Evolutionary conservation across 2,797 vertebrate genomes (phyloP).

Genomic region (Lagodon rhomboides): DNA sequence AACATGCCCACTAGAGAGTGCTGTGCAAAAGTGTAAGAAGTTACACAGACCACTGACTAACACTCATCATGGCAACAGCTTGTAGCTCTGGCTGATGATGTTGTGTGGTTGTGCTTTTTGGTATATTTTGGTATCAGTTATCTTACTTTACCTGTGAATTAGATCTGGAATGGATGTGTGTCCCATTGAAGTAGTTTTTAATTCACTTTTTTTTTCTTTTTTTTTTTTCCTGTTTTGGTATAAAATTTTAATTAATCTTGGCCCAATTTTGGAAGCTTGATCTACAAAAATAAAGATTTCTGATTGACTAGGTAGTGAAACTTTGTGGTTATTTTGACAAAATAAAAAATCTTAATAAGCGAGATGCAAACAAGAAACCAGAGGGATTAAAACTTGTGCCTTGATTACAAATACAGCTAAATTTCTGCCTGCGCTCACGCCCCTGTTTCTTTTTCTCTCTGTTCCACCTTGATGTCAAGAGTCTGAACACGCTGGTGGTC

Average conservation of each 20-base stretch:
- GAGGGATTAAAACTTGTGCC: background rate
- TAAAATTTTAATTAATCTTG: slow-evolving; percentile 55
- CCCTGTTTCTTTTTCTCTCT: slow-evolving; percentile 2
- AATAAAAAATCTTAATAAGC: background rate
- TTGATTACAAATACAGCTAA: background rate
- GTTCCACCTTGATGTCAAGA: background rate
- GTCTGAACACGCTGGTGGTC: slow-evolving; percentile 19
- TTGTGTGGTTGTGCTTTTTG: slow-evolving; percentile 63
- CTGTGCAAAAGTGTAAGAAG: slow-evolving; percentile 71
- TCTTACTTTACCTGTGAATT: slow-evolving; percentile 66
- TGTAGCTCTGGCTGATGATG: slow-evolving; percentile 26
- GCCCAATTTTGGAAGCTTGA: slow-evolving; percentile 63
- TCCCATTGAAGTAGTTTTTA: slow-evolving; percentile 50
- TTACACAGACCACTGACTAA: slow-evolving; percentile 36
- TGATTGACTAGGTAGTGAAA: slow-evolving; percentile 56
- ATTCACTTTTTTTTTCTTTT: slow-evolving; percentile 38
- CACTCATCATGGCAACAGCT: slow-evolving; percentile 29
- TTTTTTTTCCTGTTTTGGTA: slow-evolving; percentile 56
- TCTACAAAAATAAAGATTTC: slow-evolving; percentile 78
- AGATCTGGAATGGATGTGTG: slow-evolving; percentile 64
- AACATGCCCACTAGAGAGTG: slow-evolving; percentile 80
- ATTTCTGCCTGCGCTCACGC: background rate
- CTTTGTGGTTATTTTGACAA: slow-evolving; percentile 62
- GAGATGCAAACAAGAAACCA: background rate
- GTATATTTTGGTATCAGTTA: slow-evolving; percentile 54